Evolutionary conservation across 2,797 vertebrate genomes (phyloP).

Genomic region (Streptopelia turtur): DNA sequence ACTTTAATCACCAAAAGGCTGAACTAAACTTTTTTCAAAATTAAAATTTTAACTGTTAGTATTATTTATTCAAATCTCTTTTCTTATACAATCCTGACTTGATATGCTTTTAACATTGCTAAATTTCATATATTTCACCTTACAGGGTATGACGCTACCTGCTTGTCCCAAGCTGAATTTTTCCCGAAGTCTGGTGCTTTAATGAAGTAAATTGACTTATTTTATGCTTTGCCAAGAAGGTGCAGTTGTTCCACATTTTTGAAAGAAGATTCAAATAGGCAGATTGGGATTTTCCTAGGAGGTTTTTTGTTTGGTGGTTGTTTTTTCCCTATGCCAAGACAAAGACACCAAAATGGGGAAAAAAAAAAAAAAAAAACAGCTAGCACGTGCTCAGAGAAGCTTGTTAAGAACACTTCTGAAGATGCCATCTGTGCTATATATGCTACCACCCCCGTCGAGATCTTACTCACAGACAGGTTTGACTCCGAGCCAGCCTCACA

Average conservation of each 20-base stretch:
- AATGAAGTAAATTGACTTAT: neutral
- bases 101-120: neutral
- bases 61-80: neutral
- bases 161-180: neutral
- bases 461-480: neutral
- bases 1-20: neutral
- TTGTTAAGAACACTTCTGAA: neutral
- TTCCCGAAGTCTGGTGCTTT: neutral
- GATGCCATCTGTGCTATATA: neutral
- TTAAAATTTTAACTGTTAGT: neutral
- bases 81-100: neutral
- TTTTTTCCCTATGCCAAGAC: neutral
- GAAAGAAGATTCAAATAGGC: neutral
- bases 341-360: neutral
- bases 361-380: neutral
- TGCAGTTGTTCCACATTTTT: neutral
- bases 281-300: neutral
- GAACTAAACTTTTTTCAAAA: neutral
- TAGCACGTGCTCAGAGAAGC: neutral
- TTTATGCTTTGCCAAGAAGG: neutral
- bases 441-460: constrained; percentile 3
- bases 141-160: neutral
- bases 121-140: neutral
- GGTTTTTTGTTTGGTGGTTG: neutral
- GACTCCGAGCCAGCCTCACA: neutral